Evolutionary conservation across 2,888 invertebrate genomes (phyloP), one percentile per base, ranked within the genome.

Genomic region (Odontocerum albicorne): DNA sequence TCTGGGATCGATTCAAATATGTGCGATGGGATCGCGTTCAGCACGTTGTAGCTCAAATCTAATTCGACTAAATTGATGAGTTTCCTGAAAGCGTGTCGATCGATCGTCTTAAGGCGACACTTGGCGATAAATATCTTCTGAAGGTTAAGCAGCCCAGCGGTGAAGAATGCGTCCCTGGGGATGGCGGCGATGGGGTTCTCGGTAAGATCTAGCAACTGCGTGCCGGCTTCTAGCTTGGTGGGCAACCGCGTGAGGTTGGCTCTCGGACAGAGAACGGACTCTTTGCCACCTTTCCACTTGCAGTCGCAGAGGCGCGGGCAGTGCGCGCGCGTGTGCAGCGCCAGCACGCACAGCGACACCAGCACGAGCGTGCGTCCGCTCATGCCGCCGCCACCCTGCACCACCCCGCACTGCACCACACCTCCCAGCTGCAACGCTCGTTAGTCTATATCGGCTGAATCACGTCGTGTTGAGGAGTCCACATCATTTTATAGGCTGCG

Each of bases 251-350:
- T 82, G 64, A 91, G 80, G 68, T 87, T 88, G 57, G 87, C 87
- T 69, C 85, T 86, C 64, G 83, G 81, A 74, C 92, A 92, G 65
- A 88, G 77, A 53, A 90, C 91, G 44, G 90, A 87, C 73, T 91
- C 90, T 72, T 92, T 92, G 65, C 91, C 91, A 68, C 86, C 86
- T 71, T 88, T 88, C 92, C 92, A 92, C 74, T 90, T 90, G 80
- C 92, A 92, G 72, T 90, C 89, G 75, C 92, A 92, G 64, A 85
- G 79, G 60, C 81, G 80, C 47, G 88, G 88, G 69, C 89, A 89
- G 65, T 85, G 86, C 66, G 84, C 82, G 62, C 73, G 66, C 20
- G 69, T 62, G 62, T 68, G 66, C 66, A 77, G 73, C 65, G 77
- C 77, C 62, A 66, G 63, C 47, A 64, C 52, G 42, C 59, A 58